phyloP scores from a whole-genome alignment of 1,140 invertebrate species.

The Drosophila equinoxialis region DNA sequence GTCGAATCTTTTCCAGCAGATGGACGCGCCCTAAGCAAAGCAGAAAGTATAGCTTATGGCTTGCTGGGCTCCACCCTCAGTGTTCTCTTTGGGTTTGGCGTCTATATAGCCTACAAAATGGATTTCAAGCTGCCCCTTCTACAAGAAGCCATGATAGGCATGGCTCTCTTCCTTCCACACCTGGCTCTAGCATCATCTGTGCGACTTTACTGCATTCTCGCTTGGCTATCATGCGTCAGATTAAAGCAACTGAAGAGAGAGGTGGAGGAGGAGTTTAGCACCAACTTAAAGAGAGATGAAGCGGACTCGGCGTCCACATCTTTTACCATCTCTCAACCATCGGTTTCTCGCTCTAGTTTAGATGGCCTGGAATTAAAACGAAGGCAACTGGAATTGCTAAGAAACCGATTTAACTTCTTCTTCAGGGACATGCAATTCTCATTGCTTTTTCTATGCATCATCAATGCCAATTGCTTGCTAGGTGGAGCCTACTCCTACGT shows the following conservation, averaged over 20 bases:
- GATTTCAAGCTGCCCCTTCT: constrained; percentile 68
- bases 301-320: constrained; percentile 23
- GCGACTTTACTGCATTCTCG: constrained; percentile 48
- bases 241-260: constrained; percentile 29
- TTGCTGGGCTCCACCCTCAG: constrained; percentile 60
- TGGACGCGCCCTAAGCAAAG: not conserved
- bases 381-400: constrained; percentile 43
- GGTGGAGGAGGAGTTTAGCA: constrained; percentile 29
- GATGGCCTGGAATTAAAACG: constrained; percentile 29
- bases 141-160: constrained; percentile 60
- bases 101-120: constrained; percentile 75
- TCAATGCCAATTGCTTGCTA: constrained; percentile 68
- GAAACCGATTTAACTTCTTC: constrained; percentile 15
- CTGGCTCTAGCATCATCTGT: constrained; percentile 56
- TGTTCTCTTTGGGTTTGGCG: constrained; percentile 44
- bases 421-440: constrained; percentile 46
- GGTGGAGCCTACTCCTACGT: constrained; percentile 48
- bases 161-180: constrained; percentile 68
- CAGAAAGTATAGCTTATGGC: constrained; percentile 49
- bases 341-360: not conserved
- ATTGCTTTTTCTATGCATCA: constrained; percentile 49
- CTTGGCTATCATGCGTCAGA: constrained; percentile 46
- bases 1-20: constrained; percentile 24
- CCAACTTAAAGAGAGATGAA: constrained; percentile 15
- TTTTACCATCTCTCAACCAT: constrained; percentile 12